A percentile compares a stretch with the other conserved stretches of the same genome.
Conservation (phyloP, 2,797 vertebrate genomes). For the Pantherophis vulpinus region DNA sequence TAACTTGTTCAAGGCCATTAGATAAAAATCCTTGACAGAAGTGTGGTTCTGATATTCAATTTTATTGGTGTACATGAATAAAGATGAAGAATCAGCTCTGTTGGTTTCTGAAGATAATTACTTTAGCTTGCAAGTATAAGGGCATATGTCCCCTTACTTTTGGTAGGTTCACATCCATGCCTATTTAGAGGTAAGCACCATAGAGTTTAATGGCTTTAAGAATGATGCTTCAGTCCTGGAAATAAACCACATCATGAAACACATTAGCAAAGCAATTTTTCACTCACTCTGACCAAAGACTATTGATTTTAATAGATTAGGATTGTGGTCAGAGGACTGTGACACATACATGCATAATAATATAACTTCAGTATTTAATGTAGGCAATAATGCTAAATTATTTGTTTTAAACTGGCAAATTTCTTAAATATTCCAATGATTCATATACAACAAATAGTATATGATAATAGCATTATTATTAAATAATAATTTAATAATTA, state of each 20-base stretch:
- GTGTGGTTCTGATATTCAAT: neutral
- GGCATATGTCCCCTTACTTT: neutral
- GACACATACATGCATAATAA: neutral
- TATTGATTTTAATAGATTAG: neutral
- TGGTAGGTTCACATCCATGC: neutral
- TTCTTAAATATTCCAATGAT: neutral
- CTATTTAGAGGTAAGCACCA: neutral
- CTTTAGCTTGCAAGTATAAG: neutral
- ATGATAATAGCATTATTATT: constrained; percentile 36
- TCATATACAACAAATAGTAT: constrained; percentile 32
- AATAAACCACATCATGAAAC: neutral
- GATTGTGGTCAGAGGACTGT: neutral
- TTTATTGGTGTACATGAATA: neutral
- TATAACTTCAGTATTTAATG: neutral
- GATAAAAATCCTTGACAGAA: neutral
- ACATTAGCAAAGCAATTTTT: neutral
- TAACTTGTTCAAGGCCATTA: neutral
- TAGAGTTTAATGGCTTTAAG: neutral
- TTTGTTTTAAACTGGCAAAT: constrained; percentile 34
- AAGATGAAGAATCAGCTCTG: neutral
- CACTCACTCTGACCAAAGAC: neutral
- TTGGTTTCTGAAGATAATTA: neutral
- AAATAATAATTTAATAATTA: too few species aligned
- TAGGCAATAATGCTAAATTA: constrained; percentile 26
- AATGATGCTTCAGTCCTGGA: neutral